Evolutionary conservation across 2,797 vertebrate genomes (phyloP), one percentile per base, ranked within the genome.

Genomic region (Capromys pilorides): DNA sequence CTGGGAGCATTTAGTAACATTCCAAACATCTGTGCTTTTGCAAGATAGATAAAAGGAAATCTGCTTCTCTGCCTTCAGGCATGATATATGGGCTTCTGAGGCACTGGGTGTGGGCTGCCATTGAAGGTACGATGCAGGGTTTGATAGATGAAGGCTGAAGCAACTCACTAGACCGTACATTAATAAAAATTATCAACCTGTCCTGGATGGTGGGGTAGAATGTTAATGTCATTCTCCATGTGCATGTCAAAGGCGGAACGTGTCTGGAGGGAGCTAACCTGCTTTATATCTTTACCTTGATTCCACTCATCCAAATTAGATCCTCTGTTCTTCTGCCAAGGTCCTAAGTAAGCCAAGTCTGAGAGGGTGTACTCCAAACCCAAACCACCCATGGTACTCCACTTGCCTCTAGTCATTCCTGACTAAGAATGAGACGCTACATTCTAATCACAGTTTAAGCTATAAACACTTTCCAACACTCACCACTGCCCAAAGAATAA

Each of bases 31-130:
- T 97, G 97, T 96, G 97, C 96, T 98, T 98, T 97, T 0, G 87
- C 97, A 95, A 97, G 97, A 90, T 78, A 98, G 97, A 98, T 97
- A 98, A 95, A 98, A 98, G 97, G 95, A 97, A 98, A 98, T 98
- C 97, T 95, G 98, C 97, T 97, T 97, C 97, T 97, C 96, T 96
- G 98, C 98, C 98, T 97, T 21, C 64, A 97, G 97, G 97, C 97
- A 98, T 88, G 96, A 97, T 97, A 71, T 85, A 97, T 96, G 95
- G 94, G 93, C 92, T 97, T 97, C 94, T 4, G 41, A 97, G 95
- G 90, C 96, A 85, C 93, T 96, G 96, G 97, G 96, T 96, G 95
- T 97, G 96, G 95, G 96, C 95, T 71, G 64, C 88, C 96, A 81
- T 93, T 96, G 93, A 96, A 96, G 96, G 92, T 77, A 92, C 57